Evolutionary conservation across 2,113 vertebrate species (phyloP).

Genomic region (Xerus inauris): DNA sequence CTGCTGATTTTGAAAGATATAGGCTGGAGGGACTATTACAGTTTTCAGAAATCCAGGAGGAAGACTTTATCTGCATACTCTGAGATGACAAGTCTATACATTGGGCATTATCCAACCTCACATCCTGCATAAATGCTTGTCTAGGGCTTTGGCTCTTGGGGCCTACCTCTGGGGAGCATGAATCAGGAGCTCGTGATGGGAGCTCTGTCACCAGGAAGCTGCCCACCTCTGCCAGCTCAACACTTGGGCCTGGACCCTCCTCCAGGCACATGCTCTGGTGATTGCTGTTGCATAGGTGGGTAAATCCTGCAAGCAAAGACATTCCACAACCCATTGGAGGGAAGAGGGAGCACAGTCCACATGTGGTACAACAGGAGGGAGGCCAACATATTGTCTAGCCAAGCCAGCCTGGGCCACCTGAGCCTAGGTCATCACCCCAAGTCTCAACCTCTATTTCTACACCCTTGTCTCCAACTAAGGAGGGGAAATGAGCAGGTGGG

Average conservation of each 20-base stretch:
- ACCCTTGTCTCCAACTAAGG: no score
- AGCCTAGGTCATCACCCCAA: no score
- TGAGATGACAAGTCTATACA: not conserved
- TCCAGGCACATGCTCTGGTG: not conserved
- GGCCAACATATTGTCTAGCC: no score
- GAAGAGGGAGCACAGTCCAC: not conserved
- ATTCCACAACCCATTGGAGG: not conserved
- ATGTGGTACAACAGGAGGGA: no score
- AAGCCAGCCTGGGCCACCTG: no score
- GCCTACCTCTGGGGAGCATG: no score
- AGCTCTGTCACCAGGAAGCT: not conserved
- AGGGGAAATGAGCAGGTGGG: no score
- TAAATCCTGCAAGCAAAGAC: not conserved
- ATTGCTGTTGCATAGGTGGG: not conserved
- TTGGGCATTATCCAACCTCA: no score
- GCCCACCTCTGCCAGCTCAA: rapidly evolving
- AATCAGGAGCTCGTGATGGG: not conserved
- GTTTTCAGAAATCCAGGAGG: not conserved
- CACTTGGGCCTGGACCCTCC: not conserved
- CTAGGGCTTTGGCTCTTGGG: not conserved
- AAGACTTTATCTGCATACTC: no score
- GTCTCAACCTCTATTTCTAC: no score
- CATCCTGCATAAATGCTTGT: no score
- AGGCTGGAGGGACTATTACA: not conserved
- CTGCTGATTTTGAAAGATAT: not conserved